Base-by-base conservation (phyloP, 2,797 vertebrate genomes). In the Phoebastria nigripes region DNA sequence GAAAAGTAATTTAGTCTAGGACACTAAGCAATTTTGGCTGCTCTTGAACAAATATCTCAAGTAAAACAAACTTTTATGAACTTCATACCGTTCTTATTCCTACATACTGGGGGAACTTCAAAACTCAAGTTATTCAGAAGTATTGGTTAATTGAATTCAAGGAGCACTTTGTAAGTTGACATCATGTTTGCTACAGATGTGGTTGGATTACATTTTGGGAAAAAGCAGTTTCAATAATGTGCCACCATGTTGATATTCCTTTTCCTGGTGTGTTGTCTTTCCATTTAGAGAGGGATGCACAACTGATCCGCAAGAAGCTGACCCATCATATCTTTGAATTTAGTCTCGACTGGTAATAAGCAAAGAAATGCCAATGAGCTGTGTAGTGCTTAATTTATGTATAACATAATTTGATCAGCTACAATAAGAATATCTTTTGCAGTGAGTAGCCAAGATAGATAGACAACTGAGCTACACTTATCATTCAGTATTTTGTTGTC, bases 31-130 rank as follows among this genome's bases (percentile, higher is more conserved):
- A 35, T 87, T 94, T 93, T 94, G 80, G 14, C 87, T 94, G 52
- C 31, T 87, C 28, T 84, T 86, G 62, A 82, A 33, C 22, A 84
- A 74, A 33, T 66, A 76, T 44, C 54, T 79, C 54, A 84, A 94
- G 39, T 82, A 86, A 95, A 94, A 67, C 39, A 93, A 94, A 87
- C 41, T 78, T 91, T 37, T 81, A 39, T 93, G 25, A 83, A 86
- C 51, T 90, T 88, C 66, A 39, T 52, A 41, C 2, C 12, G 1
- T 78, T 87, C 24, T 83, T 83, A 47, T 54, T 88, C 31, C 20
- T 86, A 4, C 41, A 18, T 83, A 83, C 18, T 41, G 24, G 28
- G 35, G 7, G 19, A 88, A 76, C 58, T 55, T 85, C 21, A 59
- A 66, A 86, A 59, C 42, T 86, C 25, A 66, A 61, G 1, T 86